Evolutionary conservation across 2,888 invertebrate species (phyloP).

Genomic region (Plusia festucae): DNA sequence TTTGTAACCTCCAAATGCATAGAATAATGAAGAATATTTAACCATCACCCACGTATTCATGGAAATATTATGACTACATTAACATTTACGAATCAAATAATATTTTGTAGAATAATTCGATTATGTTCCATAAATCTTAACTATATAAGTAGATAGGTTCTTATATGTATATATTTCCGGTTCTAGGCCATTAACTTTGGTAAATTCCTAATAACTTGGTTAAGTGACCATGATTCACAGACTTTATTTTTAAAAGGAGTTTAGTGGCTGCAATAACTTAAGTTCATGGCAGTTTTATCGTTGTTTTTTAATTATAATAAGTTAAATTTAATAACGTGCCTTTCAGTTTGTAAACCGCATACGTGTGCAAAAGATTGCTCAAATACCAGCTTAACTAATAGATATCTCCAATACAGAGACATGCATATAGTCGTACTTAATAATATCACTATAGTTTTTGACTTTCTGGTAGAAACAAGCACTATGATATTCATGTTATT

Average conservation of each 20-base stretch:
- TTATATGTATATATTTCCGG: neutral
- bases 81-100: neutral
- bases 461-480: too few species aligned
- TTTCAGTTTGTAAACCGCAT: too few species aligned
- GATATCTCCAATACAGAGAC: too few species aligned
- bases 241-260: neutral
- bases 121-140: neutral
- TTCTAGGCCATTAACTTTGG: neutral
- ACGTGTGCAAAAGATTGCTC: constrained; percentile 12
- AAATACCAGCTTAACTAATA: too few species aligned
- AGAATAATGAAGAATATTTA: neutral
- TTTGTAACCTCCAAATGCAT: neutral
- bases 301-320: neutral
- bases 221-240: neutral
- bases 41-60: too few species aligned
- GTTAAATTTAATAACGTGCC: neutral
- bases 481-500: too few species aligned
- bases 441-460: too few species aligned
- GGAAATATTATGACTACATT: neutral
- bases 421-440: too few species aligned
- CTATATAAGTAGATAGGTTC: neutral
- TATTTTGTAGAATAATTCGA: neutral
- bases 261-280: neutral
- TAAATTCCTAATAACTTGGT: neutral
- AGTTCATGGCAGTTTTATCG: neutral